These are phyloP conservation scores for Cryptotermes secundus DNA, from an alignment of 1,140 invertebrate genomes.

Conservation along the genomic window DNA sequence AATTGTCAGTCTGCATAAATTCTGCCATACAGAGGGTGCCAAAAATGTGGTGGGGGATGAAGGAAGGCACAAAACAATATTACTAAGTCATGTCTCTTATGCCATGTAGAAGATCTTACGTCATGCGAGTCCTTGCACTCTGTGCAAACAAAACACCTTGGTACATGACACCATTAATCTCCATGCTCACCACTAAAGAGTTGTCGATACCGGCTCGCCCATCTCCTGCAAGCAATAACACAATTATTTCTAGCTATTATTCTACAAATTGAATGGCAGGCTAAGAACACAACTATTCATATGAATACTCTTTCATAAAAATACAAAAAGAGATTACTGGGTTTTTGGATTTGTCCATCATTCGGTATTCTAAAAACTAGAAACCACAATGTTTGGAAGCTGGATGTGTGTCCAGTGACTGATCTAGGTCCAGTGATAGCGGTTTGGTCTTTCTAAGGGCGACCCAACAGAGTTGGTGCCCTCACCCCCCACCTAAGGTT, in stretches of 20 bases:
- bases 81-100: not conserved
- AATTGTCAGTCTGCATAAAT: not conserved
- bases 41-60: not conserved
- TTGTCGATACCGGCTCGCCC: conserved; percentile 70
- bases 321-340: too few species aligned
- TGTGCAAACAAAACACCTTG: conserved; percentile 85
- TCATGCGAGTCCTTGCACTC: conserved; percentile 41
- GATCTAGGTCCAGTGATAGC: too few species aligned
- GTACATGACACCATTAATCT: conserved; percentile 91
- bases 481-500: too few species aligned
- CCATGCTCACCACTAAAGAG: conserved; percentile 92
- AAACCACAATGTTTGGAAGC: too few species aligned
- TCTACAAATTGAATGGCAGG: not conserved
- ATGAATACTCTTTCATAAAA: too few species aligned
- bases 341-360: too few species aligned
- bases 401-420: too few species aligned
- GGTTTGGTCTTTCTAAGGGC: too few species aligned
- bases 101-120: not conserved
- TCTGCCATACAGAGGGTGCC: not conserved
- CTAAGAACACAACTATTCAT: too few species aligned
- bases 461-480: too few species aligned
- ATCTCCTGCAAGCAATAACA: conserved; percentile 48
- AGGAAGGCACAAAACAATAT: not conserved
- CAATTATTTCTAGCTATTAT: not conserved
- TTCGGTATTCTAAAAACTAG: too few species aligned